A percentile compares a stretch with the other conserved stretches of the same genome.
These are phyloP conservation scores for Grus americana DNA, from an alignment of 2,113 vertebrate genomes.

Conservation along the genomic window DNA sequence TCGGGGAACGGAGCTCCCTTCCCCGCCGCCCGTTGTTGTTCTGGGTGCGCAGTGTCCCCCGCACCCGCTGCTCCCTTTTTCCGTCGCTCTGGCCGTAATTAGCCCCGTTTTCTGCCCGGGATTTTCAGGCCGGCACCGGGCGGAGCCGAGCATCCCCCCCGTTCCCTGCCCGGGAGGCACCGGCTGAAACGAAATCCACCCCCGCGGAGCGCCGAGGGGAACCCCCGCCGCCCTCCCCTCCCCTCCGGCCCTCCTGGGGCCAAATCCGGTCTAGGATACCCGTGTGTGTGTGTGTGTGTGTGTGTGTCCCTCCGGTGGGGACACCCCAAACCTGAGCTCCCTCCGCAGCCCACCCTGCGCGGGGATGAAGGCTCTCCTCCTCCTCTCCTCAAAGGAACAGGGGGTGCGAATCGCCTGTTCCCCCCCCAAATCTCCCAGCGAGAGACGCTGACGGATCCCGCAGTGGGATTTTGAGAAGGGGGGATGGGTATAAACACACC, in stretches of 20 bases:
- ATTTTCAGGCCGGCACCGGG: neutral
- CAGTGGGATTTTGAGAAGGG: neutral
- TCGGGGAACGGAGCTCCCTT: neutral
- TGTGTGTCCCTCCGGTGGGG: neutral
- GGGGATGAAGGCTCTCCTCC: neutral
- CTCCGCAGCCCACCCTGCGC: neutral
- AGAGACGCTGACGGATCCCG: neutral
- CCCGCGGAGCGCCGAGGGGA: neutral
- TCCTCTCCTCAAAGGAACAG: neutral
- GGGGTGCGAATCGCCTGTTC: accelerated
- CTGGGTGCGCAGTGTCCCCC: neutral
- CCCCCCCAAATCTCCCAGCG: neutral
- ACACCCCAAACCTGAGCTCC: neutral
- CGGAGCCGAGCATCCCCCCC: neutral
- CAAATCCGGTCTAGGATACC: neutral
- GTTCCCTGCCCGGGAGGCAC: neutral
- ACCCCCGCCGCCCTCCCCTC: too few relatives aligned
- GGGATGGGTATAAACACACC: accelerated
- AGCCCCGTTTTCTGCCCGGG: neutral
- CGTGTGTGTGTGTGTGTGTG: too few relatives aligned
- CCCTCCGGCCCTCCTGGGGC: neutral
- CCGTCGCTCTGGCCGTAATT: neutral
- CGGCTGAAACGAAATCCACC: neutral
- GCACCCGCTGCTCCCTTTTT: neutral
- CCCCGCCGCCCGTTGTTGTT: neutral